A percentile compares a stretch with the other conserved stretches of the same genome.
These are phyloP conservation scores for Nylanderia fulva DNA, from an alignment of 1,140 invertebrate species.

Conservation along the genomic window DNA sequence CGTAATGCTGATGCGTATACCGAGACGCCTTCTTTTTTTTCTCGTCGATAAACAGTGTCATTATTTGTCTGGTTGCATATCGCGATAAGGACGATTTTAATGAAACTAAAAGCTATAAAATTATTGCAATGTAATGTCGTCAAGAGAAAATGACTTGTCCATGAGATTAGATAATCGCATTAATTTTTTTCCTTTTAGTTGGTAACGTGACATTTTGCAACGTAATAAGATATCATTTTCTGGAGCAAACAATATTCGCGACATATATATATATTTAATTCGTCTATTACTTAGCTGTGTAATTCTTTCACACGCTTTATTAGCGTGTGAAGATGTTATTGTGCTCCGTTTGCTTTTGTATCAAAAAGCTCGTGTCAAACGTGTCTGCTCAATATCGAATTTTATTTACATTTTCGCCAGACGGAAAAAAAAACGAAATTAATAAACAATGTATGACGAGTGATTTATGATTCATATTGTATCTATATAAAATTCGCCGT, in stretches of 20 bases:
- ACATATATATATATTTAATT: neutral
- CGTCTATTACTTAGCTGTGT: neutral
- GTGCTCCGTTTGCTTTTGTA: neutral
- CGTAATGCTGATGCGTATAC: neutral
- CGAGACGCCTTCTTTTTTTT: neutral
- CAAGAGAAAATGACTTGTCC: neutral
- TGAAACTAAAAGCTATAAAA: neutral
- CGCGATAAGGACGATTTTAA: constrained; percentile 13
- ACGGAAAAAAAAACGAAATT: constrained; percentile 4
- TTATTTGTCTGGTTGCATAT: neutral
- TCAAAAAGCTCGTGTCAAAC: neutral
- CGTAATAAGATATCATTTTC: neutral
- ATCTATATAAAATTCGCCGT: neutral
- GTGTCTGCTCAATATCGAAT: neutral
- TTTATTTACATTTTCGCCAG: neutral
- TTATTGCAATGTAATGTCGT: neutral
- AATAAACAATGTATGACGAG: neutral
- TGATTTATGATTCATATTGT: neutral
- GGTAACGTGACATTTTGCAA: neutral
- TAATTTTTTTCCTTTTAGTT: neutral
- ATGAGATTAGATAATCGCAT: constrained; percentile 30
- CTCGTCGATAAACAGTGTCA: constrained; percentile 20
- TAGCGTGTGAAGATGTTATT: neutral
- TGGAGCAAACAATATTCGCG: neutral
- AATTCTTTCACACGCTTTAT: neutral